Conservation (phyloP, 2,797 vertebrate genomes). For the Okamejei kenojei region DNA sequence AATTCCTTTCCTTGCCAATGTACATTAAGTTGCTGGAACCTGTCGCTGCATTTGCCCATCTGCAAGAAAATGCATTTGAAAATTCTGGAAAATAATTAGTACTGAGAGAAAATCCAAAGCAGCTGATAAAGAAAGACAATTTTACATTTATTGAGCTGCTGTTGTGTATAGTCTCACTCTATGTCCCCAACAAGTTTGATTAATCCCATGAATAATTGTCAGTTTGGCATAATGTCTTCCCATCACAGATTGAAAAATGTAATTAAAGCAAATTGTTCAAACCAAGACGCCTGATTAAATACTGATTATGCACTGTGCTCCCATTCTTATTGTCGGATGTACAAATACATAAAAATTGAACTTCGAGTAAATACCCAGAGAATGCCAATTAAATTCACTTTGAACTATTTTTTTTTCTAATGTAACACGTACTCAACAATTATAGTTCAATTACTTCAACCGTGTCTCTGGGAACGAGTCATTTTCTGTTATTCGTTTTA, state of each 20-base stretch:
- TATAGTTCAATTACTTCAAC: background rate
- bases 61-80: background rate
- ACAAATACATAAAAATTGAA: background rate
- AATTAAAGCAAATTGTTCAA: background rate
- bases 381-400: conserved; percentile 10
- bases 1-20: background rate
- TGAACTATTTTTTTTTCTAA: background rate
- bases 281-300: background rate
- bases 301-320: background rate
- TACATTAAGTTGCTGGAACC: background rate
- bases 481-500: background rate
- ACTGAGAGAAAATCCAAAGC: background rate
- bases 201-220: background rate
- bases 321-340: background rate
- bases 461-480: background rate
- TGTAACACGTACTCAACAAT: background rate
- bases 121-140: background rate
- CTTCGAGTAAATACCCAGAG: background rate
- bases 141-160: conserved; percentile 2
- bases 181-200: conserved; percentile 10
- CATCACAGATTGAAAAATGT: background rate
- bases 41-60: background rate
- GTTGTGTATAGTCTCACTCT: background rate
- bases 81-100: background rate
- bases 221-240: background rate